Conservation (phyloP, 2,113 vertebrate species). For the Otis tarda region DNA sequence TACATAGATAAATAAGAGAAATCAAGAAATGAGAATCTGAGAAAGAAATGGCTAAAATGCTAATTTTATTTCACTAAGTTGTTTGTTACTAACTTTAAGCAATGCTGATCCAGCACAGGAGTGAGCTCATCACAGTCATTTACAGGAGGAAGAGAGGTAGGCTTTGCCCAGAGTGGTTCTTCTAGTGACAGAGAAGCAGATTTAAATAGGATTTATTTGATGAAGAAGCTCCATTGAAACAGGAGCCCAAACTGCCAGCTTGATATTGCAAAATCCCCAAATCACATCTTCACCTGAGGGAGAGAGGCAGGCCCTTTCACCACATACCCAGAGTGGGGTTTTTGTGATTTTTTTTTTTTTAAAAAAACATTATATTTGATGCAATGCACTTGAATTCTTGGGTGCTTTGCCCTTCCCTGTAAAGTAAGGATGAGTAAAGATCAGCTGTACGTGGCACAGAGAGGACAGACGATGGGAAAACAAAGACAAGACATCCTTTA, state of each 20-base stretch:
- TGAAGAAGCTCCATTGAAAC: background rate
- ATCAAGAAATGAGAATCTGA: background rate
- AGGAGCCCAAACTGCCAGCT: background rate
- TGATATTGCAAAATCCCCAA: background rate
- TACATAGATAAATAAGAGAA: background rate
- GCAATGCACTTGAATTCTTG: background rate
- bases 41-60: background rate
- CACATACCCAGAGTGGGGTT: rapidly evolving
- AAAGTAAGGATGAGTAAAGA: background rate
- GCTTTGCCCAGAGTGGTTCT: background rate
- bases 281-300: background rate
- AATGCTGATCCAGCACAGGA: background rate
- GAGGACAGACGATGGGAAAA: background rate
- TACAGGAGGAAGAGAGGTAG: background rate
- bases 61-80: background rate
- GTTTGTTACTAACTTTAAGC: background rate
- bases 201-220: background rate
- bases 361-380: background rate
- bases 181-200: background rate
- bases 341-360: background rate
- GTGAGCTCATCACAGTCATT: background rate
- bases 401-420: background rate
- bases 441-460: background rate
- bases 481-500: background rate
- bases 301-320: background rate